Evolutionary conservation across 2,888 invertebrate species (phyloP).

Genomic region (Ophion ellenae): DNA sequence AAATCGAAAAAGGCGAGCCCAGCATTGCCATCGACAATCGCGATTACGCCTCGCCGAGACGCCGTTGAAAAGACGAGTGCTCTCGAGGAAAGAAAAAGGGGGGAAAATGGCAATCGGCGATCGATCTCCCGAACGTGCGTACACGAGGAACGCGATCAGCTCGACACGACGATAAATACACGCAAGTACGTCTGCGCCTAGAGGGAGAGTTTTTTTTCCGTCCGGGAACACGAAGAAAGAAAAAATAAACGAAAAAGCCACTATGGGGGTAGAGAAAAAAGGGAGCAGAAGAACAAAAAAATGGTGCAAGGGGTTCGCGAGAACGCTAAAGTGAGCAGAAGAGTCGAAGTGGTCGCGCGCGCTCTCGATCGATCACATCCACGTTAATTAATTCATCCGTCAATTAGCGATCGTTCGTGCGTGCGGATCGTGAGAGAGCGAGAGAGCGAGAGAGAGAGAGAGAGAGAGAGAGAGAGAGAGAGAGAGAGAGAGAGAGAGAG

Average conservation of each 20-base stretch:
- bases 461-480: slow-evolving; percentile 12
- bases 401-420: slow-evolving; percentile 76
- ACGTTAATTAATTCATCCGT: slow-evolving; percentile 81
- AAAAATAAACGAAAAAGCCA: background rate
- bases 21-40: too few relatives aligned
- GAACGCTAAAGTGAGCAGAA: slow-evolving; percentile 31
- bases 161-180: background rate
- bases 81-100: background rate
- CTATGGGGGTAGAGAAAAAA: background rate
- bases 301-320: background rate
- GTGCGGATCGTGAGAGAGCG: slow-evolving; percentile 37
- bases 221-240: too few relatives aligned
- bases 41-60: too few relatives aligned
- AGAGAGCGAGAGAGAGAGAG: slow-evolving; percentile 9
- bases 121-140: too few relatives aligned
- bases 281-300: background rate
- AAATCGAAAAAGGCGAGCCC: too few relatives aligned
- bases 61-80: too few relatives aligned
- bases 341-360: slow-evolving; percentile 55
- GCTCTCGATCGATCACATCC: slow-evolving; percentile 77
- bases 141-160: too few relatives aligned
- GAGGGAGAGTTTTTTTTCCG: background rate
- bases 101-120: too few relatives aligned
- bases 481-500: slow-evolving; percentile 11
- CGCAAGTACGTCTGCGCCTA: background rate